Conservation (phyloP, 2,797 vertebrate species). For the Enteromius treurensis region DNA sequence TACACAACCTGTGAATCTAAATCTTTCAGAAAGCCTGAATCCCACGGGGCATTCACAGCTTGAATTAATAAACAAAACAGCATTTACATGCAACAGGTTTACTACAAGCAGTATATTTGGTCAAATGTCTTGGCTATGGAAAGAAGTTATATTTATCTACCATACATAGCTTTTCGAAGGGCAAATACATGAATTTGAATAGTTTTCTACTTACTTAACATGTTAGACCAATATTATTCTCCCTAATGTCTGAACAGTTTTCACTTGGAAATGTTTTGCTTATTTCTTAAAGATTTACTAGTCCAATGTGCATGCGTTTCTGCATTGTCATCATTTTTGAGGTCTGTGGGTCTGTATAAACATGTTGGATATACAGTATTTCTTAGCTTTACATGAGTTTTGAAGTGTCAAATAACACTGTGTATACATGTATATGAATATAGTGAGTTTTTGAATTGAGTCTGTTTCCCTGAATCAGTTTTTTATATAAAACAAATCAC, state of each 20-base stretch:
- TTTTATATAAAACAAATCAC: neutral
- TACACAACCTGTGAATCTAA: conserved; percentile 34
- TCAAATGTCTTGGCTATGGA: neutral
- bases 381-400: neutral
- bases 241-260: neutral
- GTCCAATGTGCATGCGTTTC: neutral
- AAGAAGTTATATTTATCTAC: neutral
- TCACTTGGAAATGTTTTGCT: neutral
- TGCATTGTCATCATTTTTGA: neutral
- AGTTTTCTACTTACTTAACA: neutral
- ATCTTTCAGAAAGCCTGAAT: conserved; percentile 24
- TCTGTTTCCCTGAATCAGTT: neutral
- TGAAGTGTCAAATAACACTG: neutral
- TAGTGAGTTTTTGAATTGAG: neutral
- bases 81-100: neutral
- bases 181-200: neutral
- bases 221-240: neutral
- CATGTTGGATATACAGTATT: neutral
- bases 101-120: neutral
- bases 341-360: neutral
- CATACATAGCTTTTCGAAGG: neutral
- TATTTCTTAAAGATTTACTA: neutral
- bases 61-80: conserved; percentile 8
- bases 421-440: neutral
- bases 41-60: conserved; percentile 8